Evolutionary conservation across 2,888 invertebrate species (phyloP), one percentile per base, ranked within the genome.

Genomic region (Eristalis tenax): DNA sequence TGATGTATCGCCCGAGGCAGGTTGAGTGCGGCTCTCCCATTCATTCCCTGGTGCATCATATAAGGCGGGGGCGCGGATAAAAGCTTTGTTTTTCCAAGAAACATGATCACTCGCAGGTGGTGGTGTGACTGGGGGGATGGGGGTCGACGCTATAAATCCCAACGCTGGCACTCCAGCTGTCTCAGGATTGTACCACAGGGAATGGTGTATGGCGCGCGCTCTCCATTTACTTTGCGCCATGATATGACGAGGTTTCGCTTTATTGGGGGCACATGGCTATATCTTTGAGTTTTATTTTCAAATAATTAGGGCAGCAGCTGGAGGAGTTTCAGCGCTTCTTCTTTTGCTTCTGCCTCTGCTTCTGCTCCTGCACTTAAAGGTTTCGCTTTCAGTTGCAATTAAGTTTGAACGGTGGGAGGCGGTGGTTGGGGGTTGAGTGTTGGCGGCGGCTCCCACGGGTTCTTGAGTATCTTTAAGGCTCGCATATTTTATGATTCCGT

Each of bases 31-130:
- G 57, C 32, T 57, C 35, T 28, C 35, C 66, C 66, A 26, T 40
- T 35, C 69, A 74, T 40, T 84, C 83, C 86, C 86, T 40, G 59
- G 61, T 86, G 86, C 86, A 86, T 83, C 86, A 56, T 86, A 78
- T 70, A 83, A 40, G 23, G 40, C 28, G 18, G 43, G 28, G 28
- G 22, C 59, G 26, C 59, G 63, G 56, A 75, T 69, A 74, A 75
- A 64, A 63, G 38, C 56, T 63, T 66, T 50, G 50, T 68, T 80
- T 73, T 66, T 61, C 61, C 66, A 66, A 35, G 35, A 26, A 28
- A 50, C 50, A 18, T 18, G 50, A 50, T 50, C 50, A 18, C 50
- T 18, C 18, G 50, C 50, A 18, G 50, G 38, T 38, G 38, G 38
- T 11, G 38, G 38, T 13, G n/a, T 1, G 13, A 23, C 32, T n/a